Evolutionary conservation across 2,797 vertebrate species (phyloP).

Genomic region (Triplophysa yarkandensis): DNA sequence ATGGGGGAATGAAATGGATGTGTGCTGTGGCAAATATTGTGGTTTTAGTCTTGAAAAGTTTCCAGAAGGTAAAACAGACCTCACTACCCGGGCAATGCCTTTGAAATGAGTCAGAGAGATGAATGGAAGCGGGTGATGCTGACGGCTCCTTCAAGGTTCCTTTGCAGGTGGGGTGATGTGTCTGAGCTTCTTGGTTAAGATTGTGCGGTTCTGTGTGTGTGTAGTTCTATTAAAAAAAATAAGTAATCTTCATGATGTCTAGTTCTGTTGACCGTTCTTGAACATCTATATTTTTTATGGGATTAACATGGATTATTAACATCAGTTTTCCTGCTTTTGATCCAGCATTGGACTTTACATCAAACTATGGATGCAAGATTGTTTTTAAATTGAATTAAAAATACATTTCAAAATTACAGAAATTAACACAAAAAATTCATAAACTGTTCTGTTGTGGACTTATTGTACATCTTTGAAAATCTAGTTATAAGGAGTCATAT

Average conservation of each 20-base stretch:
- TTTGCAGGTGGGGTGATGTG: not conserved
- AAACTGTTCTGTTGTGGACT: too few relatives aligned
- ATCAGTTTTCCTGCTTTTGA: not conserved
- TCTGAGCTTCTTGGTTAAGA: not conserved
- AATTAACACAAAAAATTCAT: too few relatives aligned
- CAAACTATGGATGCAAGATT: too few relatives aligned
- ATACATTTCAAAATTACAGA: too few relatives aligned
- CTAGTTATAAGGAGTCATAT: too few relatives aligned
- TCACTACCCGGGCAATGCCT: not conserved
- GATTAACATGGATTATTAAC: not conserved
- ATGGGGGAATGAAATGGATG: not conserved
- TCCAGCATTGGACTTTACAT: too few relatives aligned
- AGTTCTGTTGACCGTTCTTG: not conserved
- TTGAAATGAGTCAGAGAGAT: not conserved
- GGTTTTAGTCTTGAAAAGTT: not conserved
- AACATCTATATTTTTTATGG: not conserved
- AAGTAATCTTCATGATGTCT: not conserved
- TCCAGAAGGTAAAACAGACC: not conserved
- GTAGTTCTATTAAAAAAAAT: not conserved
- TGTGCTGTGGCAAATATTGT: not conserved
- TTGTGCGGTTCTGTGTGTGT: constrained; percentile 4
- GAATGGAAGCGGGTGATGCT: constrained; percentile 7
- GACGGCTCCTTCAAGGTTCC: constrained; percentile 3
- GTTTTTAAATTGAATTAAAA: too few relatives aligned
- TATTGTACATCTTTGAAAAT: too few relatives aligned